Base-by-base conservation (phyloP, 2,797 vertebrate genomes). In the Cyprinella venusta region DNA sequence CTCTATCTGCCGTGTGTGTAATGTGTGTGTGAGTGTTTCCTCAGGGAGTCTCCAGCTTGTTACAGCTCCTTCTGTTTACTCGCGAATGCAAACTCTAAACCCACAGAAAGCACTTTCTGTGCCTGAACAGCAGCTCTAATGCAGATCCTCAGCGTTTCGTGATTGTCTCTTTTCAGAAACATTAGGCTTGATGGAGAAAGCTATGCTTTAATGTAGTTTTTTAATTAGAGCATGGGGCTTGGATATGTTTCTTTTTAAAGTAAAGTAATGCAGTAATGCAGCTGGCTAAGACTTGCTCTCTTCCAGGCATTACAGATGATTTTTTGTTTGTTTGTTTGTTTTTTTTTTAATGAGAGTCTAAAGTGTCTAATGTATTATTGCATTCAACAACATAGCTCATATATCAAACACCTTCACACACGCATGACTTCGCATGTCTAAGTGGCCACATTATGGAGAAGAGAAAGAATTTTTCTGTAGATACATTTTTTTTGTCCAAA, bases 71-170 rank as follows among this genome's bases (percentile, higher is more conserved):
- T 79, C 70, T 86, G 83, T 89, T 89, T 79, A 67, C 86, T 80
- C 82, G 79, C 82, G 9, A 74, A 80, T 19, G 88, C 84, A 89
- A 90, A 93, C 78, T 67, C 15, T 79, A 63, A 79, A 79, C 70
- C 86, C 86, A 71, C 76, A 86, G 84, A 84, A 72, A 54, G 8
- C 13, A 50, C 69, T 90, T 88, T 90, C 80, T 87, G 85, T 88
- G 87, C 87, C 89, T 87, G 71, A 63, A 54, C 48, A 72, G 48
- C 63, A 71, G 87, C 65, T 82, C 89, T 86, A 80, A 65, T 87
- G 82, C 52, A 84, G 24, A 64, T 88, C 68, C 50, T 79, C 75
- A 86, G 78, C 79, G 18, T 63, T 74, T 84, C 19, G 79, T 65
- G 24, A 79, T 64, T 88, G 84, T 88, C 77, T 91, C 48, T 26